These are phyloP conservation scores for Metacarcinus magister DNA, from an alignment of 2,888 invertebrate species.

Conservation along the genomic window DNA sequence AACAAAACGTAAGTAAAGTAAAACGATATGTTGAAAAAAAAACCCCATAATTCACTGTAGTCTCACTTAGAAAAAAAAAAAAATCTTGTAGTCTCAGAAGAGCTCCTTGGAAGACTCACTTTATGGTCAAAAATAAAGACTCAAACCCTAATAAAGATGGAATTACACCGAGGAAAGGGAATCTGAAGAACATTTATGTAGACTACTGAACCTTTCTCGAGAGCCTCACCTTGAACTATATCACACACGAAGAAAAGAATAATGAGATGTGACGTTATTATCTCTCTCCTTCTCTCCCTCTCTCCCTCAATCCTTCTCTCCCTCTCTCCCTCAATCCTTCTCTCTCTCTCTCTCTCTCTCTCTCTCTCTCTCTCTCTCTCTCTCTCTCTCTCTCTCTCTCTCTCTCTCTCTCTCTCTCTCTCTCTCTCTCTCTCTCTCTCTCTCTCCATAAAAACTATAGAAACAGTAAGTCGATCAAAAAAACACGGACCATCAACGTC, in stretches of 20 bases:
- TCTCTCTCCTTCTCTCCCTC: neutral
- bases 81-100: neutral
- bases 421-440: neutral
- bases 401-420: constrained; percentile 34
- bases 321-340: too few relatives aligned
- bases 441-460: neutral
- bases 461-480: neutral
- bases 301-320: neutral
- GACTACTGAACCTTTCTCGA: neutral
- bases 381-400: constrained; percentile 54
- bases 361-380: neutral
- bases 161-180: neutral
- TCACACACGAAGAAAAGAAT: neutral
- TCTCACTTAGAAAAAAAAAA: neutral
- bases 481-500: neutral
- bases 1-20: too few relatives aligned
- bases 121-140: neutral
- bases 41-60: too few relatives aligned
- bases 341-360: too few relatives aligned
- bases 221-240: neutral
- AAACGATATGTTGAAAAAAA: too few relatives aligned
- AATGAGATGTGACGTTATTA: neutral
- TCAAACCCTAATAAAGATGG: neutral
- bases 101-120: neutral
- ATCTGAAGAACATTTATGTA: neutral